phyloP scores from a whole-genome alignment of 2,113 vertebrate genomes.

The Fulmarus glacialis region DNA sequence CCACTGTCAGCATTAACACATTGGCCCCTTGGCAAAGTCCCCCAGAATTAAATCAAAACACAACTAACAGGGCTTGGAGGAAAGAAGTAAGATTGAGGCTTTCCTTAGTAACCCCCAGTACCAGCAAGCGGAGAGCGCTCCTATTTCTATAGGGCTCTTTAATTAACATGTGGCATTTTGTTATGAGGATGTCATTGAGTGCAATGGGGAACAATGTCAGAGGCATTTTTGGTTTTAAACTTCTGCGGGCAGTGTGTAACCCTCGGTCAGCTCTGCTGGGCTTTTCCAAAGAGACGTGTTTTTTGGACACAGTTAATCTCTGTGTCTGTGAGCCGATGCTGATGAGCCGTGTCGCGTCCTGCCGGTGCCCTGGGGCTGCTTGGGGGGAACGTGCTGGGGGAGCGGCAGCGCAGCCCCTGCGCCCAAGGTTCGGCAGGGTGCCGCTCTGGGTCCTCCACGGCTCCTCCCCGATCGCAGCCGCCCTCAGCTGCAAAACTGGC shows the following conservation, averaged over 20 bases:
- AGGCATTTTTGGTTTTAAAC: not conserved
- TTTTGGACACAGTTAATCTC: not conserved
- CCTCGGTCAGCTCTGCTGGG: not conserved
- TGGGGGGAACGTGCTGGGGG: not conserved
- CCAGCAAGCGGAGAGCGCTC: accelerated
- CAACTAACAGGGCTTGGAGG: not conserved
- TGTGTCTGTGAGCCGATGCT: not conserved
- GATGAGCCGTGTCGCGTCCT: not conserved
- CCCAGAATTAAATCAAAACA: too few species aligned
- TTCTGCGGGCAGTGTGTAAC: not conserved
- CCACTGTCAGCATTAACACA: accelerated
- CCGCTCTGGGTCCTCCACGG: not conserved
- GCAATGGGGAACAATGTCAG: not conserved
- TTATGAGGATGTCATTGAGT: not conserved
- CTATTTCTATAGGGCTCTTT: not conserved
- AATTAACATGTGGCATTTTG: not conserved
- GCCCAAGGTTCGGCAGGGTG: not conserved
- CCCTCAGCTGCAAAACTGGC: not conserved
- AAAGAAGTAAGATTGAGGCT: not conserved
- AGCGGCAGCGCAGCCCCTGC: not conserved
- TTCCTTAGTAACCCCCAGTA: not conserved
- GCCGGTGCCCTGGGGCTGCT: not conserved
- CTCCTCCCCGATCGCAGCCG: not conserved
- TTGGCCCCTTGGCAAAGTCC: not conserved
- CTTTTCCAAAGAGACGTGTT: not conserved